Evolutionary conservation across 1,140 invertebrate species (phyloP), one percentile per base, ranked within the genome.

Genomic region (Hesperophylax magnus): DNA sequence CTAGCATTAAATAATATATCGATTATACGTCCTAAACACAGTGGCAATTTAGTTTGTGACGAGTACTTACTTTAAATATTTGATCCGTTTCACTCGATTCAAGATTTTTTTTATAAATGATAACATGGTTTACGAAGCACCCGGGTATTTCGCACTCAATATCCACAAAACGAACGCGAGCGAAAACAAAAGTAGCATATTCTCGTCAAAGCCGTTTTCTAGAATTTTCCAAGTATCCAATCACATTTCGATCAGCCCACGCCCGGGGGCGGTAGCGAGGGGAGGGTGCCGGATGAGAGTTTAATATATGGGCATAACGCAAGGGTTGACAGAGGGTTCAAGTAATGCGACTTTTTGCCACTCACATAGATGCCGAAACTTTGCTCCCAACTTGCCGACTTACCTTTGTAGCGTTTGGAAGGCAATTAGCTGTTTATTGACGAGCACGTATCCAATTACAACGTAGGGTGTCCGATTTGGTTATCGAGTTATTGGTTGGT

Each of bases 181-280:
- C 9, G 56, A 60, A 22, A 60, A 60, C 56, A 18, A 60, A 9
- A n/a, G 56, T 20, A 60, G 56, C 56, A 75, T 24, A 31, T 63
- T 34, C 58, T 77, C 75, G 54, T 52, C 61, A 78, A 67, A 78
- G 17, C 61, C 17, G 61, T 15, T 20, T 78, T 69, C 52, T 78
- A 63, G 52, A 78, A 69, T 78, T 78, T 69, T 34, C 63, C 69
- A 78, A 78, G 77, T 56, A 69, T 69, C 61, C 77, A 78, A 78
- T 78, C 77, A 78, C 77, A 78, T 69, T 78, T 69, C 77, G 77
- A 78, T 78, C 77, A 78, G 63, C 61, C 47, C 6, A 0, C n/a
- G 31, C 31, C 56, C 11, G 18, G 8, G 58, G 27, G n/a, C 27
- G 53, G 27, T 20, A 18, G n/a, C 7, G 11, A 18, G 69, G 20